These are phyloP conservation scores for Chaitophorus viminalis DNA, from an alignment of 2,888 invertebrate genomes.

Conservation along the genomic window DNA sequence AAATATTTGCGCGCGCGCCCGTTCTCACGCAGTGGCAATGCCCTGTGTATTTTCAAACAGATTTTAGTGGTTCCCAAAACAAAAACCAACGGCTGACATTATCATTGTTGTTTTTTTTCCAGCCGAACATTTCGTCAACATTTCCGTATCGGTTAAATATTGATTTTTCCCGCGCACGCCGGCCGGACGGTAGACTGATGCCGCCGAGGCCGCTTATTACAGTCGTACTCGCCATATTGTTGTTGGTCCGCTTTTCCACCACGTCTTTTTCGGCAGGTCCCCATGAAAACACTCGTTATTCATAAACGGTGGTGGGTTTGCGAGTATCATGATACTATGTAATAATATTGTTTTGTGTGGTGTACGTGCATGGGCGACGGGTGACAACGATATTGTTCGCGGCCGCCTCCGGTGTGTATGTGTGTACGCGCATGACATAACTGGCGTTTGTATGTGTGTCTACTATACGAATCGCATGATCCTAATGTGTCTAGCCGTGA, in stretches of 20 bases:
- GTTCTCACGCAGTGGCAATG: conserved; percentile 48
- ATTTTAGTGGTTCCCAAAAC: conserved; percentile 38
- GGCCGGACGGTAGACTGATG: conserved; percentile 1
- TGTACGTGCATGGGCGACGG: not conserved
- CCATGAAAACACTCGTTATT: not conserved
- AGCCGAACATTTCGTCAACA: conserved; percentile 12
- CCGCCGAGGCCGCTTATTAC: not conserved
- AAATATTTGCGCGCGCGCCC: not conserved
- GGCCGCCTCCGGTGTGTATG: not conserved
- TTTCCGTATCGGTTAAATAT: conserved; percentile 54
- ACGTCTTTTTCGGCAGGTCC: not conserved
- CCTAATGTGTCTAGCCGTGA: conserved; percentile 9
- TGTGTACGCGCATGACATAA: not conserved
- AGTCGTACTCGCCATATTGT: not conserved
- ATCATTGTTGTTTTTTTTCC: conserved; percentile 19
- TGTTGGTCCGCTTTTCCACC: not conserved
- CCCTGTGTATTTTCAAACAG: conserved; percentile 52
- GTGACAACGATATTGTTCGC: not conserved
- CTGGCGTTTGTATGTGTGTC: not conserved
- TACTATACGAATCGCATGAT: conserved; percentile 6
- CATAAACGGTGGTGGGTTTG: not conserved
- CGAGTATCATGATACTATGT: not conserved
- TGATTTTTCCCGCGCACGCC: conserved; percentile 48
- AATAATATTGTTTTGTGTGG: not conserved
- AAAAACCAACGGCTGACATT: not conserved